Evolutionary conservation across 2,113 vertebrate genomes (phyloP).

Genomic region (Python bivittatus): DNA sequence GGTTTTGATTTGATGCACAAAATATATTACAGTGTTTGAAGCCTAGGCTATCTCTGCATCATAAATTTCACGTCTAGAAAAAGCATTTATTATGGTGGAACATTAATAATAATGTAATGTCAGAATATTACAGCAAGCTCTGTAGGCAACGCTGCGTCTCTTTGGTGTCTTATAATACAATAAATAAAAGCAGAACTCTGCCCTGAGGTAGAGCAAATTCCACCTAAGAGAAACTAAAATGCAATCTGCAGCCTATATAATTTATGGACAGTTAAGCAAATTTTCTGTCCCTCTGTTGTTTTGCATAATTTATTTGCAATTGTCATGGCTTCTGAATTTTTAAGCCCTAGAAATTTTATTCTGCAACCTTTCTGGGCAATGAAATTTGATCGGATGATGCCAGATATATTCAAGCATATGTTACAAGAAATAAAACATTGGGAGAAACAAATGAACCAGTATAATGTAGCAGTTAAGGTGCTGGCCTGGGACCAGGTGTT

Average conservation of each 20-base stretch:
- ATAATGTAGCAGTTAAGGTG: background rate
- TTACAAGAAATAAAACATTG: background rate
- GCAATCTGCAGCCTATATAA: background rate
- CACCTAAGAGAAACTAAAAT: background rate
- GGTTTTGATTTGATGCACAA: background rate
- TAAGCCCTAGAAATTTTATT: constrained; percentile 4
- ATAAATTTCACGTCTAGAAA: background rate
- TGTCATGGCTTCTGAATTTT: background rate
- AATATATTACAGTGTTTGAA: background rate
- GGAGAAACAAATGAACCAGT: background rate
- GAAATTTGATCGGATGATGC: background rate
- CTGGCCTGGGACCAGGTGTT: background rate
- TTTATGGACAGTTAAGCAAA: background rate
- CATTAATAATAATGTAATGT: background rate
- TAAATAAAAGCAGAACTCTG: background rate
- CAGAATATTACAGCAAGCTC: background rate
- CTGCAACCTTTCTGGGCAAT: background rate
- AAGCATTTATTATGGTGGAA: background rate
- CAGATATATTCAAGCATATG: background rate
- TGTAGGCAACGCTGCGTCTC: background rate
- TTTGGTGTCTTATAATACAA: background rate
- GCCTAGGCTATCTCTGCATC: background rate
- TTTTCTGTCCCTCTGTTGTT: background rate
- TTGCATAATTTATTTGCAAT: constrained; percentile 18
- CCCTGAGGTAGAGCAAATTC: background rate